Percentiles rank a stretch among this genome's conserved stretches.
These are phyloP conservation scores for Bombus difficillimus DNA, from an alignment of 1,140 invertebrate genomes.

Conservation along the genomic window DNA sequence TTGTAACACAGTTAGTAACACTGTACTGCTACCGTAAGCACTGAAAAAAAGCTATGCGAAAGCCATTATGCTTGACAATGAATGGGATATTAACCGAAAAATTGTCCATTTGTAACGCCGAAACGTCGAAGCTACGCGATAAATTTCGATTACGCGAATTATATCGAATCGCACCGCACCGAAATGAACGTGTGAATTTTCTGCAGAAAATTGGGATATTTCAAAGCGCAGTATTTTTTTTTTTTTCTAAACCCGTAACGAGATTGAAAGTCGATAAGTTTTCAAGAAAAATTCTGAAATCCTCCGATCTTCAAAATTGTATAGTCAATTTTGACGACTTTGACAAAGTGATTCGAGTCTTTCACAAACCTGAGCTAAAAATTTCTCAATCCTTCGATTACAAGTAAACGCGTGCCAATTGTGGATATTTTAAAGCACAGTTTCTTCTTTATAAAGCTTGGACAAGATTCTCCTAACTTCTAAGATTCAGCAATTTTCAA, in stretches of 20 bases:
- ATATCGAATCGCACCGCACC: background rate
- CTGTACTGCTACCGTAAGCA: background rate
- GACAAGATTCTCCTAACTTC: too few relatives aligned
- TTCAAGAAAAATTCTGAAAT: too few relatives aligned
- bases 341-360: too few relatives aligned
- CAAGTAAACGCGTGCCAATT: too few relatives aligned
- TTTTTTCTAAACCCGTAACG: background rate
- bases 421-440: too few relatives aligned
- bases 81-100: slow-evolving; percentile 26
- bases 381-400: too few relatives aligned
- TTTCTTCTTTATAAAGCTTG: too few relatives aligned
- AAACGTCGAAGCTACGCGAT: background rate
- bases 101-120: background rate
- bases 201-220: background rate
- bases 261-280: too few relatives aligned
- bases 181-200: background rate
- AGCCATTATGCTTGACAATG: background rate
- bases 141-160: slow-evolving; percentile 30
- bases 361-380: too few relatives aligned
- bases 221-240: background rate
- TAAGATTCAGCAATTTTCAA: too few relatives aligned
- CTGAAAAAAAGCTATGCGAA: background rate
- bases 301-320: too few relatives aligned
- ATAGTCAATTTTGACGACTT: too few relatives aligned
- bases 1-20: background rate